Evolutionary conservation across 2,113 vertebrate genomes (phyloP), one percentile per base, ranked within the genome.

Genomic region (Mixornis gularis): DNA sequence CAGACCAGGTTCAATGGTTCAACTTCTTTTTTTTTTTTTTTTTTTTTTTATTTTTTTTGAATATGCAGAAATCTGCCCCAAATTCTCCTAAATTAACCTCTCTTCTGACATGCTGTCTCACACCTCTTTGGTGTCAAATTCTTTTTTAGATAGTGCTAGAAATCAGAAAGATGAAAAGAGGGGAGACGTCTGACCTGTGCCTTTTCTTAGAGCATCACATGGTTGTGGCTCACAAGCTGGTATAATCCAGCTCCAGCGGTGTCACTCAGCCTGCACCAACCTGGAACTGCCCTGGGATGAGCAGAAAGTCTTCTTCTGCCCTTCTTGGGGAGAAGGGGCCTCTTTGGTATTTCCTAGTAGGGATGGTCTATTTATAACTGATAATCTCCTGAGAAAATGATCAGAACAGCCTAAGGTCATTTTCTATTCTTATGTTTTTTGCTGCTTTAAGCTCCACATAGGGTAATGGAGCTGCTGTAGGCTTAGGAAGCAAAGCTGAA

Each of bases 171-270:
- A 93, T 55, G 56, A 94, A 88, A 81, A 80, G 41, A 43, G 1
- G 27, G 52, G 72, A 69, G 60, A 51, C 0, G 30, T 90, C 89
- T 95, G 93, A 96, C 88, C 79, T 64, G 68, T 58, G 52, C 76
- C 93, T 95, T 93, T 93, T 94, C 85, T 93, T 93, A 85, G 76
- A 93, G n/a, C 71, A 70, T 94, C 93, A 94, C 79, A 59, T 7
- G 17, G 16, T 2, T 12, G 11, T 87, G 81, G 81, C 66, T 85
- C 85, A 73, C 69, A 18, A 24, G 27, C 69, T 86, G 77, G 44
- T 59, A 19, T 34, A 77, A 90, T 22, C 40, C 72, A 68, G 56
- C 27, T 78, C n/a, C 65, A 64, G 13, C 6, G 2, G 40, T 51
- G 60, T 63, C 88, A 76, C 44, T 60, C 72, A 41, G 18, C 46